Percentiles rank a stretch among this genome's conserved stretches.
phyloP scores from a whole-genome alignment of 2,797 vertebrate genomes.

The Rhinichthys osculus region DNA sequence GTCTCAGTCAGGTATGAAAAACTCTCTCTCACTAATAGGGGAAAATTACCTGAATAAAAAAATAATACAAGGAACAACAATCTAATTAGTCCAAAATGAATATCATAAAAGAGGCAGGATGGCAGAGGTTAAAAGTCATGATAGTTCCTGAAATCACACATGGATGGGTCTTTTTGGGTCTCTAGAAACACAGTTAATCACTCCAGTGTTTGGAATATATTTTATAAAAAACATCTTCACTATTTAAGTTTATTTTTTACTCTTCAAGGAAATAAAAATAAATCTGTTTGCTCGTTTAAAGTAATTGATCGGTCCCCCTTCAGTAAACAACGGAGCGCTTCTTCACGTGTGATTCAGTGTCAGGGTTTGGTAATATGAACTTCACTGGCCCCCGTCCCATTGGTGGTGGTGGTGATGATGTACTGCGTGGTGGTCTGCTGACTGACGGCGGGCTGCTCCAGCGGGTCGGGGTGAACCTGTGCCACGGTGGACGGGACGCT shows the following conservation, averaged over 20 bases:
- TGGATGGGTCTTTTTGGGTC: slow-evolving; percentile 50
- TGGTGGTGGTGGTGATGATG: slow-evolving; percentile 94
- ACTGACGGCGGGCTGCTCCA: slow-evolving; percentile 82
- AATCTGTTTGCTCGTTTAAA: slow-evolving; percentile 13
- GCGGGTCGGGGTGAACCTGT: slow-evolving; percentile 77
- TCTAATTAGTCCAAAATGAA: background rate
- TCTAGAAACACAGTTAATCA: slow-evolving; percentile 44
- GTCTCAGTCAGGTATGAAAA: background rate
- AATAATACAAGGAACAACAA: background rate
- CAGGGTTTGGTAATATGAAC: slow-evolving; percentile 93
- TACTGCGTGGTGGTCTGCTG: slow-evolving; percentile 90
- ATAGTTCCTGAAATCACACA: slow-evolving; percentile 13
- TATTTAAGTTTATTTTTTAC: slow-evolving; percentile 12
- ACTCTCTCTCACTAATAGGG: background rate
- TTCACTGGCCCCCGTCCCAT: slow-evolving; percentile 83
- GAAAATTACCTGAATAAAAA: background rate
- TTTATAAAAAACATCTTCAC: slow-evolving; percentile 37
- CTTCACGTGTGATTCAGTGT: background rate
- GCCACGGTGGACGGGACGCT: slow-evolving; percentile 71
- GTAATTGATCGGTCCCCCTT: background rate
- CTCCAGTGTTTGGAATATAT: slow-evolving; percentile 24
- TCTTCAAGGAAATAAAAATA: slow-evolving; percentile 34
- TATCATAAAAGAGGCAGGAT: background rate
- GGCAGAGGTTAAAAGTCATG: slow-evolving; percentile 8
- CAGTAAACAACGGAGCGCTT: background rate